These are phyloP conservation scores for Cranoglanis bouderius DNA, from an alignment of 2,113 vertebrate species.

Conservation along the genomic window DNA sequence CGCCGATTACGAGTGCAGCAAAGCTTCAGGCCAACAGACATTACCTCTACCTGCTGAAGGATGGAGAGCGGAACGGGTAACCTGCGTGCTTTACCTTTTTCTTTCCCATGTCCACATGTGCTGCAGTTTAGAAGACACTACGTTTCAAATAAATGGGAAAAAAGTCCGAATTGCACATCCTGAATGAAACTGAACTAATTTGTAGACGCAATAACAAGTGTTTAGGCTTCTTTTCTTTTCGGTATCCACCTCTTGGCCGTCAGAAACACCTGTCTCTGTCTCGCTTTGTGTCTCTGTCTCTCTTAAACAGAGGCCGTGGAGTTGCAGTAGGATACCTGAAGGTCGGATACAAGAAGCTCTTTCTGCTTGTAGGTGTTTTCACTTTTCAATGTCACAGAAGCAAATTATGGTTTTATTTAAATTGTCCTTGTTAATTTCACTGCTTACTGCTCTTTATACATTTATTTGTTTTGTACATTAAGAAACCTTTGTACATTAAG, in stretches of 20 bases:
- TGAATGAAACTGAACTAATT: background rate
- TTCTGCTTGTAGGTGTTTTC: slow-evolving; percentile 82
- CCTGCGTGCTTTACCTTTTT: background rate
- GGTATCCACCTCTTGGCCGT: background rate
- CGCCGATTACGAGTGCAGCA: slow-evolving; percentile 82
- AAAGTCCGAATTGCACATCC: background rate
- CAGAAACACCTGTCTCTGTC: slow-evolving; percentile 10
- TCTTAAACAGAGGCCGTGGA: slow-evolving; percentile 73
- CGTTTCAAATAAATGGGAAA: background rate
- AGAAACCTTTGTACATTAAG: no score
- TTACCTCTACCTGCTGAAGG: slow-evolving; percentile 85
- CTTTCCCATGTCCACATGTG: background rate
- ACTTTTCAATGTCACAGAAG: background rate
- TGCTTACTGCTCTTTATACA: background rate
- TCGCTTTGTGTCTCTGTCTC: background rate
- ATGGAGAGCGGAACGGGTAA: slow-evolving; percentile 79
- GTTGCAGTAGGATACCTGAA: slow-evolving; percentile 85
- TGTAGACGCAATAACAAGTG: background rate
- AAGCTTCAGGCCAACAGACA: slow-evolving; percentile 85
- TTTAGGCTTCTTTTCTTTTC: slow-evolving; percentile 8
- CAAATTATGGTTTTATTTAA: background rate
- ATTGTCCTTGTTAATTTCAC: background rate
- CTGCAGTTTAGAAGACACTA: background rate
- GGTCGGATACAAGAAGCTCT: slow-evolving; percentile 89
- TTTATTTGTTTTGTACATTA: no score